Percentiles rank a stretch among this genome's conserved stretches.
Evolutionary conservation across 2,797 vertebrate species (phyloP).

Genomic region (Chelidonichthys spinosus): DNA sequence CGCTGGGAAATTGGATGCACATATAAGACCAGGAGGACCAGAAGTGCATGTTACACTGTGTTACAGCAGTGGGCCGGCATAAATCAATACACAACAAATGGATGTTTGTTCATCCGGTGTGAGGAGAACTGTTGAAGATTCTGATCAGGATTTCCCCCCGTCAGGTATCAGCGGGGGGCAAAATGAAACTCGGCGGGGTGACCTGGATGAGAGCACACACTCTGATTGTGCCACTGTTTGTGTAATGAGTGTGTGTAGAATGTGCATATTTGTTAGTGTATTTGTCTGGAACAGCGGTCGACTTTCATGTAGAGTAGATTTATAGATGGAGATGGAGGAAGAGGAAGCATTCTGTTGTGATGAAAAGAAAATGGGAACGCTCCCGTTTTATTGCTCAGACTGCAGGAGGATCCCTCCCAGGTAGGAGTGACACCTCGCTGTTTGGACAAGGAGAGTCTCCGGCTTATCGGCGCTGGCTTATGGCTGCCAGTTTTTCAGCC

Average conservation of each 20-base stretch:
- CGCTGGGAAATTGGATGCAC: no score
- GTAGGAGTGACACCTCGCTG: constrained; percentile 50
- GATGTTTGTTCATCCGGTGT: constrained; percentile 33
- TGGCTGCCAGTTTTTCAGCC: constrained; percentile 55
- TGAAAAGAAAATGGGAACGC: constrained; percentile 58
- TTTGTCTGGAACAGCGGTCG: constrained; percentile 36
- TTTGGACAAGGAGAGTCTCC: constrained; percentile 58
- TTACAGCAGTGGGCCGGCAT: constrained; percentile 30
- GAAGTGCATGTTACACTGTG: constrained; percentile 45
- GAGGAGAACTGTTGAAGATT: constrained; percentile 33
- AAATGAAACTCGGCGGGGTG: constrained; percentile 56
- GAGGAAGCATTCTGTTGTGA: constrained; percentile 60
- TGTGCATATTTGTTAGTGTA: constrained; percentile 14
- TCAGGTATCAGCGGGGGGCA: constrained; percentile 61
- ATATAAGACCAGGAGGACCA: constrained; percentile 14
- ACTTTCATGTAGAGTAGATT: constrained; percentile 50
- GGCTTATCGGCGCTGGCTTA: constrained; percentile 44
- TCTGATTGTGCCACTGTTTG: constrained; percentile 42
- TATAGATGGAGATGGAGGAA: constrained; percentile 24
- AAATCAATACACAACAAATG: constrained; percentile 67
- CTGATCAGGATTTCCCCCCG: constrained; percentile 57
- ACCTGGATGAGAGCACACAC: constrained; percentile 47
- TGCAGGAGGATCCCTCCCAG: constrained; percentile 44
- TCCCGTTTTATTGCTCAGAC: constrained; percentile 60
- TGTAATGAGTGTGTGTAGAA: constrained; percentile 7